Percentiles rank a stretch among this genome's conserved stretches.
These are phyloP conservation scores for Nasonia longicornis DNA, from an alignment of 1,140 invertebrate genomes.

Conservation along the genomic window DNA sequence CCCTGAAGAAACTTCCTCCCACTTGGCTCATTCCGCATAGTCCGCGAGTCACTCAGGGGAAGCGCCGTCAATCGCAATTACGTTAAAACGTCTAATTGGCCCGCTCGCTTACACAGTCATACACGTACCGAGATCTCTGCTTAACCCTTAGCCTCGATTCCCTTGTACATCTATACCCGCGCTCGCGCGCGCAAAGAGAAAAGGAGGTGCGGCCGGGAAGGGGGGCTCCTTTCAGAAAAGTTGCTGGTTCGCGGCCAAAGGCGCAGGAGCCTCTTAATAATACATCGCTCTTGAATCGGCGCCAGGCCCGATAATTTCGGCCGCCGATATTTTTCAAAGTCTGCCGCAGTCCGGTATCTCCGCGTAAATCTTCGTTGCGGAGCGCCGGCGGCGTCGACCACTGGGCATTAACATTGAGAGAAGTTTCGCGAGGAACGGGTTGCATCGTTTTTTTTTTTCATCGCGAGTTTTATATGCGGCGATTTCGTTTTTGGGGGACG, in stretches of 20 bases:
- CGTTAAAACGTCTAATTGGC: conserved; percentile 12
- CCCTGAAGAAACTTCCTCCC: conserved; percentile 1
- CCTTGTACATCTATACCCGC: background rate
- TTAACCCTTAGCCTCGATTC: background rate
- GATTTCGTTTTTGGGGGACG: background rate
- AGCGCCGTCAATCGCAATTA: conserved; percentile 17
- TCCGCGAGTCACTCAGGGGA: conserved; percentile 5
- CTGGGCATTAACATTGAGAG: conserved; percentile 25
- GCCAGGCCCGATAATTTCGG: conserved; percentile 48
- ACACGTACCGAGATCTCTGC: background rate
- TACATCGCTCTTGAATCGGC: conserved; percentile 49
- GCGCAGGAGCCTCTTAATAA: conserved; percentile 49
- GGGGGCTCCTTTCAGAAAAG: background rate
- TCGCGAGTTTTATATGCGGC: background rate
- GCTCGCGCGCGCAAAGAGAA: background rate
- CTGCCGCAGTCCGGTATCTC: conserved; percentile 2
- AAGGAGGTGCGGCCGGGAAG: background rate
- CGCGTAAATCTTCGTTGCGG: background rate
- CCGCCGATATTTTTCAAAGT: conserved; percentile 24
- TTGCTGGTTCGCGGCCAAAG: conserved; percentile 42
- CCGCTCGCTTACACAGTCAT: background rate
- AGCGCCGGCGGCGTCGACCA: background rate
- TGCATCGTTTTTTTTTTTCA: background rate
- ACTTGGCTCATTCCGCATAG: conserved; percentile 2
- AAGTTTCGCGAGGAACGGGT: background rate